Evolutionary conservation across 1,140 invertebrate species (phyloP).

Genomic region (Caenorhabditis inopinata): DNA sequence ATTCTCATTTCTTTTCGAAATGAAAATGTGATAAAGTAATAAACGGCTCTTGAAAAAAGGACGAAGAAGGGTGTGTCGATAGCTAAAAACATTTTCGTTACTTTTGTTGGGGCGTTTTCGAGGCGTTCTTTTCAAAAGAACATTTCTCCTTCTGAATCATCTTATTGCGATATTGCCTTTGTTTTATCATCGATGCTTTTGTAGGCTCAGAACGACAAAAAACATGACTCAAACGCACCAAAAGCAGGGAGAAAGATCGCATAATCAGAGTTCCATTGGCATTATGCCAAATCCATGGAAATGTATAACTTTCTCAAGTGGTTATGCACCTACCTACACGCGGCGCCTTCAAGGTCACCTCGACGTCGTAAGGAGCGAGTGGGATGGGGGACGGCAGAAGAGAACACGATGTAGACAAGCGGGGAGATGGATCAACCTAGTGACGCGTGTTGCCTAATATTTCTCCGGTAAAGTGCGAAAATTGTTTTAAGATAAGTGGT

Average conservation of each 20-base stretch:
- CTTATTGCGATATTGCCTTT: not conserved
- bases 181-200: not conserved
- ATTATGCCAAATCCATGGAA: not conserved
- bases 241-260: no score
- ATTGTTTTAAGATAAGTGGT: no score
- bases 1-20: no score
- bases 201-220: not conserved
- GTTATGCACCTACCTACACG: not conserved
- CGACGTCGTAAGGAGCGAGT: not conserved
- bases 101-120: no score
- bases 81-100: no score
- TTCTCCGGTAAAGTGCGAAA: not conserved
- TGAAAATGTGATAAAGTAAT: no score
- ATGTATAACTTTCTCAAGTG: not conserved
- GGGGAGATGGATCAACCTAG: slow-evolving; percentile 3
- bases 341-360: not conserved
- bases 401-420: not conserved
- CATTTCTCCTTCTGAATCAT: not conserved
- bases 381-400: not conserved
- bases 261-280: no score
- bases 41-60: no score
- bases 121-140: not conserved
- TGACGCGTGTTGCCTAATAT: not conserved
- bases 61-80: no score
- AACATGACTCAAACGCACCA: not conserved